Evolutionary conservation across 2,113 vertebrate genomes (phyloP).

Genomic region (Montifringilla adamsi): DNA sequence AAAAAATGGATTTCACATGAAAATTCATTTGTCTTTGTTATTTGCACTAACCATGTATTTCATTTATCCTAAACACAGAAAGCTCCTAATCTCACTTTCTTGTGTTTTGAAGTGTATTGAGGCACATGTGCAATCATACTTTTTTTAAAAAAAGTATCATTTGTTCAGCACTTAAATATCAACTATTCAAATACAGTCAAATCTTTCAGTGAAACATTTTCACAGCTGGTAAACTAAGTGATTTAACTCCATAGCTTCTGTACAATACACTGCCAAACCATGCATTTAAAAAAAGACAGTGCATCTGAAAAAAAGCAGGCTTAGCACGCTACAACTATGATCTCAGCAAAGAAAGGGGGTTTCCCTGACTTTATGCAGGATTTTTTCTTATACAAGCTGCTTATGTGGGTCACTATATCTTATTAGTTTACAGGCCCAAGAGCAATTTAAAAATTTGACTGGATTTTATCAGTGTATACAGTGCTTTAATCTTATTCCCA

Average conservation of each 20-base stretch:
- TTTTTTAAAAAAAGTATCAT: fast-evolving
- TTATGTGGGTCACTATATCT: constrained; percentile 65
- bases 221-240: not conserved
- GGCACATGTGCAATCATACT: not conserved
- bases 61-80: not conserved
- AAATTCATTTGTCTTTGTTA: not conserved
- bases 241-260: not conserved
- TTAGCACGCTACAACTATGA: constrained; percentile 5
- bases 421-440: constrained; percentile 54
- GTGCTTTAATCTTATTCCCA: constrained; percentile 42
- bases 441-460: constrained; percentile 56
- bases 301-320: not conserved
- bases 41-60: not conserved
- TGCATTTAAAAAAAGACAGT: not conserved
- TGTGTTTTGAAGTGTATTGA: not conserved
- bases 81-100: not conserved
- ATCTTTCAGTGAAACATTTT: not conserved
- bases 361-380: constrained; percentile 30
- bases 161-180: not conserved
- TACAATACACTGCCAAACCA: not conserved
- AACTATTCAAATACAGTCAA: not conserved
- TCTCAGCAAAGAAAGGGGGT: constrained; percentile 1
- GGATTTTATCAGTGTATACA: constrained; percentile 63
- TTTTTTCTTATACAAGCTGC: constrained; percentile 35
- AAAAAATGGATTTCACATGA: not conserved